A percentile compares a stretch with the other conserved stretches of the same genome.
Evolutionary conservation across 2,888 invertebrate species (phyloP).

Genomic region (Cryptocephalus primarius): DNA sequence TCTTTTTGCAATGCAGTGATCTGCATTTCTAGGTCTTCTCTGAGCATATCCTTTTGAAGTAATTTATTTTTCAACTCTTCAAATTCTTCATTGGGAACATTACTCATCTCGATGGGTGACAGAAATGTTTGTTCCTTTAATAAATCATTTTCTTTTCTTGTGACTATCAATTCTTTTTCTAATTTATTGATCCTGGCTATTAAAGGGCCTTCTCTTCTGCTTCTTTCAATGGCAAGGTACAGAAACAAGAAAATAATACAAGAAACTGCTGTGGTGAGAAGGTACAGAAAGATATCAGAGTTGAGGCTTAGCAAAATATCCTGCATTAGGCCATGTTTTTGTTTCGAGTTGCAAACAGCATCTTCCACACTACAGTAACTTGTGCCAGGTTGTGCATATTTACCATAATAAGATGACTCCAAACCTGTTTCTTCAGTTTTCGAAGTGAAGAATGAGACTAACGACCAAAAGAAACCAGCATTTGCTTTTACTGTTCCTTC

Average conservation of each 20-base stretch:
- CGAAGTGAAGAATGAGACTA: slow-evolving; percentile 6
- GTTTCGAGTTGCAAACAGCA: background rate
- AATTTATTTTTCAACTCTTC: slow-evolving; percentile 55
- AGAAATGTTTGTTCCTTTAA: slow-evolving; percentile 40
- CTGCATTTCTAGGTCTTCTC: slow-evolving; percentile 52
- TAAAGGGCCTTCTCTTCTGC: slow-evolving; percentile 56
- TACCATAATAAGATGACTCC: background rate
- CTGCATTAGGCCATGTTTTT: slow-evolving; percentile 1
- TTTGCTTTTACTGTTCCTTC: slow-evolving; percentile 1
- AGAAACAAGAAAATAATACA: slow-evolving; percentile 63
- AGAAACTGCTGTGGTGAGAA: slow-evolving; percentile 53
- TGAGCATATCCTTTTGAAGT: slow-evolving; percentile 39
- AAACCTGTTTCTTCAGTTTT: background rate
- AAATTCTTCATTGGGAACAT: slow-evolving; percentile 63
- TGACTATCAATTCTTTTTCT: slow-evolving; percentile 49
- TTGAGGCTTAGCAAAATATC: slow-evolving; percentile 11
- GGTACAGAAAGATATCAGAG: slow-evolving; percentile 22
- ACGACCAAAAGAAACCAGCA: slow-evolving; percentile 4
- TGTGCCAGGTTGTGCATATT: background rate
- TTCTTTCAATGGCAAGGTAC: slow-evolving; percentile 68
- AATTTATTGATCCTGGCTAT: slow-evolving; percentile 57
- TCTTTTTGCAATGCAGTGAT: slow-evolving; percentile 57
- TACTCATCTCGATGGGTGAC: slow-evolving; percentile 18
- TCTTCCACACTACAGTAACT: slow-evolving; percentile 2
- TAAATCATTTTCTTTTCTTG: slow-evolving; percentile 53